These are phyloP conservation scores for Semicossyphus pulcher DNA, from an alignment of 2,113 vertebrate species.

Conservation along the genomic window DNA sequence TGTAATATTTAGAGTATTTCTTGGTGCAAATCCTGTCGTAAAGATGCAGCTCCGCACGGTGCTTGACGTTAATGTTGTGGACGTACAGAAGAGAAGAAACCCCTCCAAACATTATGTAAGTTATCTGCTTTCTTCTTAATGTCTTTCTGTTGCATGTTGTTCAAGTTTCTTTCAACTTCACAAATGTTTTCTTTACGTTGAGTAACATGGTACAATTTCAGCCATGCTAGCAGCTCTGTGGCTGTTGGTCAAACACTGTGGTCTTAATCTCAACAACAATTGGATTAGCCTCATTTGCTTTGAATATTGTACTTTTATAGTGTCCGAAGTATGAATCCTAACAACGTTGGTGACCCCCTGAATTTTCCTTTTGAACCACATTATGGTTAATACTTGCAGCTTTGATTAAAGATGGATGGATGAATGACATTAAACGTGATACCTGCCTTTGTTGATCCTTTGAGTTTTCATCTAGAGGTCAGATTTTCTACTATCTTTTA, in stretches of 20 bases:
- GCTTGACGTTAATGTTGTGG: conserved; percentile 91
- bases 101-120: conserved; percentile 97
- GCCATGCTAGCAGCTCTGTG: not conserved
- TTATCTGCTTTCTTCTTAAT: conserved; percentile 27
- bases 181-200: not conserved
- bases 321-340: too few relatives aligned
- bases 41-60: conserved; percentile 89
- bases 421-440: too few relatives aligned
- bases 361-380: too few relatives aligned
- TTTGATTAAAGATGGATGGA: too few relatives aligned
- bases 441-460: too few relatives aligned
- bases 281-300: too few relatives aligned
- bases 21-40: conserved; percentile 11
- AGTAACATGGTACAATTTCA: not conserved
- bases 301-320: too few relatives aligned
- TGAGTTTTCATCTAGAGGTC: too few relatives aligned
- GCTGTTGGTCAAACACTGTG: not conserved
- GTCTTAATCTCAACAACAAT: not conserved
- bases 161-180: not conserved
- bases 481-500: too few relatives aligned
- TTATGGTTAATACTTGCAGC: too few relatives aligned
- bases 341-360: too few relatives aligned
- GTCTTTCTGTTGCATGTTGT: not conserved
- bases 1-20: conserved; percentile 2
- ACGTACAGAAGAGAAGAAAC: conserved; percentile 93